Evolutionary conservation across 2,888 invertebrate genomes (phyloP), one percentile per base, ranked within the genome.

Genomic region (Proisotoma minuta): DNA sequence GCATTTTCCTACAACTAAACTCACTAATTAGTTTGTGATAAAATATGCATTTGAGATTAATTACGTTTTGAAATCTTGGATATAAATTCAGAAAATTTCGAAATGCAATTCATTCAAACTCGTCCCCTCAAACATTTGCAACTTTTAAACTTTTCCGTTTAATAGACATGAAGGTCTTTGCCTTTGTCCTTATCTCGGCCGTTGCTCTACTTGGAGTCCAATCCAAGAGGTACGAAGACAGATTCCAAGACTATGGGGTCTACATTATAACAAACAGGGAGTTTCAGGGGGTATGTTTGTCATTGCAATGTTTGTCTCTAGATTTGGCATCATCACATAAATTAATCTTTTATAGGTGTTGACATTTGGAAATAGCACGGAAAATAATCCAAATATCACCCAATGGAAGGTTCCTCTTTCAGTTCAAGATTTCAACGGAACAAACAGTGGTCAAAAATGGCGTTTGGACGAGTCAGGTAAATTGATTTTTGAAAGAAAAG

Each of bases 361-460:
- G 10, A 49, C 62, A 12, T 65, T 66, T 3, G 43, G 15, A 4
- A 54, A 49, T 22, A 18, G 28, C 20, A 47, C 54, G 4, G 52
- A 51, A 12, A 5, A 24, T 1, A 2, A 5, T 2, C 43, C 57
- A 22, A 15, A 49, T 10, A 52, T 60, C 22, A 57, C 60, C 22
- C 18, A 53, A 43, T 60, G 64, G 8, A 60, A 39, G n/a, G 51
- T 64, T 23, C 51, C 47, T 3, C 15, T 56, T 1, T 62, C 61
- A 59, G 40, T 3, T 26, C 62, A 65, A 23, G 49, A 34, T n/a
- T 47, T 56, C n/a, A 26, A 56, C 39, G 34, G 23, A 4, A 18
- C 18, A 12, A 56, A 40, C n/a, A 47, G 66, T 8, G 62, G 63
- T 8, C 69, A 69, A 29, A 66, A 62, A 28, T 69, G 69, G 69